Evolutionary conservation across 2,113 vertebrate genomes (phyloP), one percentile per base, ranked within the genome.

Genomic region (Trochalopteron elliotii): DNA sequence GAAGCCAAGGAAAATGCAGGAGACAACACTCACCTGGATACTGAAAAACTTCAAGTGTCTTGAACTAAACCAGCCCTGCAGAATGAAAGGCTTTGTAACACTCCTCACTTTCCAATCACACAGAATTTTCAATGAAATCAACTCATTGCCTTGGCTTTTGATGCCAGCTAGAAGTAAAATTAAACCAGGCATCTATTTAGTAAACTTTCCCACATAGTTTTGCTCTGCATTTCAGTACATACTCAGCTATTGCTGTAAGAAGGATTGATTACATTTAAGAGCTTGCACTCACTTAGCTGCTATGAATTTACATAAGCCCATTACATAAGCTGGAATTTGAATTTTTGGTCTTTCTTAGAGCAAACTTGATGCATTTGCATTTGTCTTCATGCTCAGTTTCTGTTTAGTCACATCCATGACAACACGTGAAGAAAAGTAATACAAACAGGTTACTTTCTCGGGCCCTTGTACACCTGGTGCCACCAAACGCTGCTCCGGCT

Each of bases 281-380:
- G 28, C 45, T 40, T 35, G 9, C 10, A 24, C 20, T 64, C 37
- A 16, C 7, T 24, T 31, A 23, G n/a, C 47, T 50, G 52, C 63
- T 56, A 10, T 42, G 52, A 35, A 63, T 85, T 35, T 55, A 44
- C 4, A 0, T 10, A 31, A 72, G 2, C 18, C 44, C 25, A 14
- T 40, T 24, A 44, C 0, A 0, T 24, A 10, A 76, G 25, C n/a
- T 15, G 52, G 44, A 6, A 1, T 55, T 15, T 37, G 28, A 15
- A 20, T 4, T 15, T 14, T 15, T 60, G 8, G 6, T 21, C 12
- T 10, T 72, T 53, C 35, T 67, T 21, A 57, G 37, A 37, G 25
- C 64, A 70, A 67, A 23, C 16, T 53, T 4, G 15, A 42, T 40
- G 86, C 20, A 10, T 10, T 11, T 5, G 2, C 25, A 3, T 72